A percentile compares a stretch with the other conserved stretches of the same genome.
These are phyloP conservation scores for Falcunculus frontatus DNA, from an alignment of 2,113 vertebrate genomes.

Conservation along the genomic window DNA sequence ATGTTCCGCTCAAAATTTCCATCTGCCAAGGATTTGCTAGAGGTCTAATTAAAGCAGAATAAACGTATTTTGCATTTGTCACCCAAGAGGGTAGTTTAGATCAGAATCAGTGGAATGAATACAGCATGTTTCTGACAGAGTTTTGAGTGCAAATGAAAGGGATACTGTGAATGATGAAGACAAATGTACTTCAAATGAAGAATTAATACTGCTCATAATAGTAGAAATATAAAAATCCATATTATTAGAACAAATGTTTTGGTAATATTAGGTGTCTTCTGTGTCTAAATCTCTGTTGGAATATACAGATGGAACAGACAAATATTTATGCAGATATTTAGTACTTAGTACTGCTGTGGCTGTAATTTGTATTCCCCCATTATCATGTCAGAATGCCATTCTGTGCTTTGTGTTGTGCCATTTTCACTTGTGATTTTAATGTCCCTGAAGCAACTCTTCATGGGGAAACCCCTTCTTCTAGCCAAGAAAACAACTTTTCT, in stretches of 20 bases:
- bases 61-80: conserved; percentile 41
- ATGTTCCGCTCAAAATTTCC: not conserved
- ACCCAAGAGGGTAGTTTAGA: conserved; percentile 11
- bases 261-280: not conserved
- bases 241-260: not conserved
- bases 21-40: not conserved
- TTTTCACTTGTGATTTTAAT: not conserved
- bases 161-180: not conserved
- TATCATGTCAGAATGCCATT: not conserved
- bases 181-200: conserved; percentile 40
- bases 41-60: conserved; percentile 52
- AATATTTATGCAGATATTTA: conserved; percentile 18
- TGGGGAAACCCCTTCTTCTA: not conserved
- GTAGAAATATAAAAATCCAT: not conserved
- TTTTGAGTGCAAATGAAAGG: conserved; percentile 17
- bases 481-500: not conserved
- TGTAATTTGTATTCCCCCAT: not conserved
- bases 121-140: not conserved
- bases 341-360: not conserved
- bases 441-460: not conserved
- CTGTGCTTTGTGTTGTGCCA: not conserved
- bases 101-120: conserved; percentile 34
- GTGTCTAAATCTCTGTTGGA: not conserved
- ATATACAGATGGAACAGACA: not conserved
- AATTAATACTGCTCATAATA: not conserved